Base-by-base conservation (phyloP, 1,140 invertebrate species). In the Lamellibrachia luymesi region DNA sequence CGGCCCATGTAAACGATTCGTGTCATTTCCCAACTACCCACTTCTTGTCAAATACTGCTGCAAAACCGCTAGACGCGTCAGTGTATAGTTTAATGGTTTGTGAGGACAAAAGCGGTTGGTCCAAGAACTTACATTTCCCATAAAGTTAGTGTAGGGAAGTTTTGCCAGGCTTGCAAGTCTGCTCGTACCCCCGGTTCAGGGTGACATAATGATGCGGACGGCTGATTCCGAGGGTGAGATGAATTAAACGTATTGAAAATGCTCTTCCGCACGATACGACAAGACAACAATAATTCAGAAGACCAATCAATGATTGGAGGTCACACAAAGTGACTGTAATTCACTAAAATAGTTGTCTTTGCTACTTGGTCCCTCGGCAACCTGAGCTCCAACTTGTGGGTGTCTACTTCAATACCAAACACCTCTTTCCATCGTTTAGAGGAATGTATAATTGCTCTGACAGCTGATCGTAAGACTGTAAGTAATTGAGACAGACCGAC, bases 21-120 rank as follows among this genome's bases (percentile, higher is more conserved):
- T 93, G 93, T 93, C 94, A 94, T 4, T 50, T 13, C 6, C 38
- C 17, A 7, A 93, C 94, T 94, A 93, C 94, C 51, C n/a, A 49
- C 17, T 49, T 91, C 51, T 93, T n/a, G n/a, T 10, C n/a, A 93
- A 93, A 94, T 51, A n/a, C 92, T 50, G 1, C 91, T 91, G 51
- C 51, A 56, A 56, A 90, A 92, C 17, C 93, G 91, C 2, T 80
- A 22, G 4, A 94, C 90, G 94, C 94, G 94, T 94, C 94, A 50
- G 94, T 94, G 91, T 90, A 94, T 1, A 94, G 52, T 52, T 94
- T 92, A 27, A 94, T n/a, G 8, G 49, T 52, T 5, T 90, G 2
- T 91, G 49, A 92, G n/a, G 92, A 38, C 17, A 91, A 0, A 92
- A 93, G 93, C 0, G 22, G 0, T 8, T 90, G 56, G 13, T 90